Conservation (phyloP, 2,113 vertebrate species). For the Leuciscus idus region DNA sequence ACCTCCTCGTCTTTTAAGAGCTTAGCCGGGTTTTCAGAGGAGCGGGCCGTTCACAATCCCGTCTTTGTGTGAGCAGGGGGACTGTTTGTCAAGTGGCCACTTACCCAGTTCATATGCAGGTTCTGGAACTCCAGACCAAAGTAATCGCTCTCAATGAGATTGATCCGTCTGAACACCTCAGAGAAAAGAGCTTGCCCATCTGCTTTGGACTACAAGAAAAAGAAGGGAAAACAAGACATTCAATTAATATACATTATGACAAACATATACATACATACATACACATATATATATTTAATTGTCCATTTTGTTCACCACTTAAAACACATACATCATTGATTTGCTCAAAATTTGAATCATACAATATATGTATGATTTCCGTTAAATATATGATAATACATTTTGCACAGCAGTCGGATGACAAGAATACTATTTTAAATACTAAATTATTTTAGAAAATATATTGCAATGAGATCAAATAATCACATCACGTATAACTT, state of each 20-base stretch:
- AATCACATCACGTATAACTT: not conserved
- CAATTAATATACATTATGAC: not conserved
- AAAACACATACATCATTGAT: not conserved
- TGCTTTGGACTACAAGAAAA: constrained; percentile 77
- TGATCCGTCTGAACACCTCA: constrained; percentile 86
- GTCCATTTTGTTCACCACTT: not conserved
- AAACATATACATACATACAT: too few relatives aligned
- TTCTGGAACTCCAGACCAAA: constrained; percentile 96
- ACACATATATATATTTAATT: not conserved
- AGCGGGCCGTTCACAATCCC: constrained; percentile 17
- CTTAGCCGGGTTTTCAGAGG: constrained; percentile 7
- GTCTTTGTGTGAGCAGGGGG: constrained; percentile 30
- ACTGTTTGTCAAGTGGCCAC: constrained; percentile 62
- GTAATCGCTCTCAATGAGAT: constrained; percentile 94
- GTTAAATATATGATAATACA: not conserved
- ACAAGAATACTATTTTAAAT: not conserved
- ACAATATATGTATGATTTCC: not conserved
- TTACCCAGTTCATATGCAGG: constrained; percentile 87
- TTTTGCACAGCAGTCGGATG: not conserved
- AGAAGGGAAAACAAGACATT: constrained; percentile 9
- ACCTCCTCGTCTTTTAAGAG: constrained; percentile 17
- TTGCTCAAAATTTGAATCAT: not conserved
- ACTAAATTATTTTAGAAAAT: not conserved
- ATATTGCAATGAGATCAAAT: not conserved
- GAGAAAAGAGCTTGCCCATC: constrained; percentile 81